Evolutionary conservation across 2,888 invertebrate species (phyloP).

Genomic region (Sesia bembeciformis): DNA sequence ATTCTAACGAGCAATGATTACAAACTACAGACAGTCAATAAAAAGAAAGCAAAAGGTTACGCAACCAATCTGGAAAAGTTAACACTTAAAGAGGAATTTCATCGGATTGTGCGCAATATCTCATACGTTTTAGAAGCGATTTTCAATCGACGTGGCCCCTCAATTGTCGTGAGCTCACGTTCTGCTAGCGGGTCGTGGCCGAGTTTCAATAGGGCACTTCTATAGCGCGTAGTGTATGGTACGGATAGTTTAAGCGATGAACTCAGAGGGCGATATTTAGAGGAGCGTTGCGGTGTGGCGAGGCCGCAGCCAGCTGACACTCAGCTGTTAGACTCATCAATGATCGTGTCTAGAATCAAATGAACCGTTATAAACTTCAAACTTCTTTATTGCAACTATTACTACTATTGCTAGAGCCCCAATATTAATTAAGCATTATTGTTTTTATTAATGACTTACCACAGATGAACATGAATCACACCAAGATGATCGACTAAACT

Average conservation of each 20-base stretch:
- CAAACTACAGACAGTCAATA: too few species aligned
- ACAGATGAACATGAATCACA: too few species aligned
- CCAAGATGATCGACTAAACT: too few species aligned
- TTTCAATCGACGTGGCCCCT: conserved; percentile 39
- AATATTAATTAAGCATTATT: too few species aligned
- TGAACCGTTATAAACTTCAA: not conserved
- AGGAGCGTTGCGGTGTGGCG: conserved; percentile 7
- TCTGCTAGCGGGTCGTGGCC: conserved; percentile 24
- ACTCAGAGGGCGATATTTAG: conserved; percentile 41
- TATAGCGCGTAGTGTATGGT: conserved; percentile 17
- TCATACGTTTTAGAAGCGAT: conserved; percentile 30
- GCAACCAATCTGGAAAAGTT: too few species aligned
- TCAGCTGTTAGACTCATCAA: conserved; percentile 56
- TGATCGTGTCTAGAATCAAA: not conserved
- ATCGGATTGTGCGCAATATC: conserved; percentile 29
- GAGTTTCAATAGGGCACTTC: conserved; percentile 30
- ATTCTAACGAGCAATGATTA: too few species aligned
- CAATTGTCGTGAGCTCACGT: conserved; percentile 39
- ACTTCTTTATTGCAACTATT: too few species aligned
- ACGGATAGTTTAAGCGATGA: conserved; percentile 49
- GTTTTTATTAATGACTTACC: too few species aligned
- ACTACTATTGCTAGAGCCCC: too few species aligned
- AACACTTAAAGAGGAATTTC: not conserved
- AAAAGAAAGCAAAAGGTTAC: too few species aligned
- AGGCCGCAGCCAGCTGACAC: conserved; percentile 34